These are phyloP conservation scores for Phoebastria nigripes DNA, from an alignment of 2,797 vertebrate species.

Conservation along the genomic window DNA sequence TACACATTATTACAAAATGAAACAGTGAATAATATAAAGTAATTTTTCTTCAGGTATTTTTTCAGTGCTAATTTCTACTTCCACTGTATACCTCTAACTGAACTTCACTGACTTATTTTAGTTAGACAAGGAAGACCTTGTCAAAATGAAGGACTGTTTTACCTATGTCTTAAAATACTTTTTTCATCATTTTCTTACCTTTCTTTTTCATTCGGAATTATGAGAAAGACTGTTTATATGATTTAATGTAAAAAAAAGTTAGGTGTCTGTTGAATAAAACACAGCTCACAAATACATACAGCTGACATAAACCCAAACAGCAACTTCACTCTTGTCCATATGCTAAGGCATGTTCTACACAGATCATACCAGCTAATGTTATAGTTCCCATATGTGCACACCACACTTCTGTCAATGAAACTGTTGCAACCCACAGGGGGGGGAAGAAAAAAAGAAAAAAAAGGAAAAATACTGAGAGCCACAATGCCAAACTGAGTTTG, in stretches of 20 bases:
- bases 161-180: background rate
- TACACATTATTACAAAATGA: background rate
- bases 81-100: background rate
- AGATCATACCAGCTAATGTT: background rate
- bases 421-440: background rate
- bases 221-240: background rate
- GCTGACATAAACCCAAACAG: background rate
- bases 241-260: background rate
- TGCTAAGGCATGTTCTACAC: background rate
- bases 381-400: background rate
- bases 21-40: background rate
- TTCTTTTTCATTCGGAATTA: background rate
- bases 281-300: background rate
- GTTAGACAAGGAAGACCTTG: background rate
- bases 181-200: background rate
- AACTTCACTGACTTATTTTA: background rate
- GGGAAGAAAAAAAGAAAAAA: background rate
- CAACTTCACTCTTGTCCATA: background rate
- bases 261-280: background rate
- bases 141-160: background rate
- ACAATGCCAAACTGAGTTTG: background rate
- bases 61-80: background rate
- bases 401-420: background rate
- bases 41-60: background rate
- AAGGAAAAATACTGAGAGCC: background rate